Conservation (phyloP, 2,888 invertebrate species). For the Drosophila merina region DNA sequence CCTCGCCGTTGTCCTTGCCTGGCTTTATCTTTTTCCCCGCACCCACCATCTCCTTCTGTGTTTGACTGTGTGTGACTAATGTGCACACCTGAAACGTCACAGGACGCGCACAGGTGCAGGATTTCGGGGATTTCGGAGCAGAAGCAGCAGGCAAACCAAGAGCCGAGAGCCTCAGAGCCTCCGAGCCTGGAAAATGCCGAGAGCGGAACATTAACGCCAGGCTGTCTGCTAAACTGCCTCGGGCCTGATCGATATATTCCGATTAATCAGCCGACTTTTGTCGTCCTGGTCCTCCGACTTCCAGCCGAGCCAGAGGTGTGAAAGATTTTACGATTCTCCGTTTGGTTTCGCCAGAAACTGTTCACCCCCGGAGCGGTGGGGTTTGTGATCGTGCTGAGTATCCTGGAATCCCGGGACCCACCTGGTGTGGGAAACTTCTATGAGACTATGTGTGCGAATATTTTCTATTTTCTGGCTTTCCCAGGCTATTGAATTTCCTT, state of each 20-base stretch:
- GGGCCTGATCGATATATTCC: slow-evolving; percentile 72
- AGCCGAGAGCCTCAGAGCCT: slow-evolving; percentile 3
- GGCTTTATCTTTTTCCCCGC: slow-evolving; percentile 41
- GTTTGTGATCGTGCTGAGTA: slow-evolving; percentile 65
- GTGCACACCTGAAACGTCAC: slow-evolving; percentile 74
- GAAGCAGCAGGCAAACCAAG: slow-evolving; percentile 54
- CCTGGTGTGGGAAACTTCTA: slow-evolving; percentile 64
- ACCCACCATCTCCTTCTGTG: slow-evolving; percentile 31
- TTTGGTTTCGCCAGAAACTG: slow-evolving; percentile 62
- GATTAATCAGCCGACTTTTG: slow-evolving; percentile 75
- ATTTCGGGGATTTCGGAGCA: slow-evolving; percentile 7
- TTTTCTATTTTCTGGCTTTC: slow-evolving; percentile 2
- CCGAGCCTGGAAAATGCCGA: neutral
- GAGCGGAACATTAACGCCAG: slow-evolving; percentile 63
- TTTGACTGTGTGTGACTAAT: slow-evolving; percentile 65
- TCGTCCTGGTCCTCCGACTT: slow-evolving; percentile 53
- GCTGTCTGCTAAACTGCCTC: slow-evolving; percentile 58
- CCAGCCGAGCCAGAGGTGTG: slow-evolving; percentile 71
- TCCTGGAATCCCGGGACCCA: slow-evolving; percentile 55
- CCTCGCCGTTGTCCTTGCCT: slow-evolving; percentile 39
- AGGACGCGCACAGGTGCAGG: slow-evolving; percentile 72
- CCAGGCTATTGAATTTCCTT: slow-evolving; percentile 3
- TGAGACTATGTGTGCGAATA: slow-evolving; percentile 32
- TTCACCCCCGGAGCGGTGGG: slow-evolving; percentile 63
- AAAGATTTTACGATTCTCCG: slow-evolving; percentile 65